Base-by-base conservation (phyloP, 2,113 vertebrate species). In the Corydoras sp. region DNA sequence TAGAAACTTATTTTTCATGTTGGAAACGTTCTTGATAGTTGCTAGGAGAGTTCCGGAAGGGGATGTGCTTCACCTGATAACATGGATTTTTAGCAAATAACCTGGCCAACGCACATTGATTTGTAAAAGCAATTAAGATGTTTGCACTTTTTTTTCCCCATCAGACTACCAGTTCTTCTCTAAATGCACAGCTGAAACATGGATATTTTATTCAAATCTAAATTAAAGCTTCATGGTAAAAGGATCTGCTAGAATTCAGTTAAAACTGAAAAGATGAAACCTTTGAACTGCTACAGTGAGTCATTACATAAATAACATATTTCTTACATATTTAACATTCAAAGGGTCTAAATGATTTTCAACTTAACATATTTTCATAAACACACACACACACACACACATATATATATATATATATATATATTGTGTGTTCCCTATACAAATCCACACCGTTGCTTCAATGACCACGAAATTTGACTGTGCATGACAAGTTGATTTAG, bases 111-210 rank as follows among this genome's bases (percentile, higher is more conserved):
- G 0, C 18, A 55, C 10, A 61, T 68, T 13, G 71, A 73, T 73
- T 54, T 66, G 48, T 53, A 49, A 65, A 65, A 3, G 14, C 62
- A 65, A 72, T 72, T 72, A 72, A 58, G 62, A 72, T 72, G 51
- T 3, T 53, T 53, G 51, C 10, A 55, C 70, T 14, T 30, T 29
- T 64, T 48, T 50, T 15, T 64, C 9, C 31, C 30, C 18, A n/a
- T 9, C 51, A 62, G 18, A 56, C 50, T 43, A 50, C n/a, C 30
- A 53, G n/a, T 63, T 49, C 5, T 5, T 32, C 63, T 29, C 4
- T 14, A 50, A 51, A 12, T 51, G 32, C 7, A 29, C 31, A 14
- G 8, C 62, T 43, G 51, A 64, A 64, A 63, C 5, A 64, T 49
- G 32, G 60, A 18, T 56, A 56, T 63, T 43, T 30, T 56, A 49